Evolutionary conservation across 1,140 invertebrate species (phyloP), one percentile per base, ranked within the genome.

Genomic region (Pachypeltis micranthus): DNA sequence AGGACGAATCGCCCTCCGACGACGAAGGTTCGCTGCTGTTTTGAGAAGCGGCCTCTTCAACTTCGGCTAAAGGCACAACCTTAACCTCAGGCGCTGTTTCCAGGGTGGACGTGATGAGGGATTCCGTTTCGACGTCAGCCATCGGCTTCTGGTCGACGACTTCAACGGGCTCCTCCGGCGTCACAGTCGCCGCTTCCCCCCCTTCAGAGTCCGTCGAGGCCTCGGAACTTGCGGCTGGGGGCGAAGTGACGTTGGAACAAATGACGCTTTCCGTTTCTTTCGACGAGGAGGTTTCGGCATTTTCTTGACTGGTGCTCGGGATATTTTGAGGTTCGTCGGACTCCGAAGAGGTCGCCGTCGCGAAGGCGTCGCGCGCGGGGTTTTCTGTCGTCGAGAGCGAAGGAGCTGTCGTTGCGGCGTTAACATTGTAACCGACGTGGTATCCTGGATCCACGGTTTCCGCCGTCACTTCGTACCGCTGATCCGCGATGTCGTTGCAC

Each of bases 191-290:
- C n/a, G 59, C 14, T 44, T 61, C 59, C 3, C 10, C 7, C 1
- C 14, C 10, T 44, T 44, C 10, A n/a, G 12, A 44, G n/a, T n/a
- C n/a, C 10, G n/a, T 44, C 39, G 39, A 44, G n/a, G 39, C n/a
- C n/a, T 34, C 58, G 10, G 34, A 4, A 3, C 1, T 10, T 21
- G 44, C 25, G 2, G 27, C 55, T 39, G 54, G 34, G 12, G 44
- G 34, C 14, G 26, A 2, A 10, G 60, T 4, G 10, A 62, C 24
- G 2, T 47, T 31, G 4, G 62, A 57, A 24, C 62, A 57, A 63
- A 63, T 57, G 21, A 63, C 62, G 21, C 21, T 63, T 63, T 63
- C 62, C 10, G 51, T 29, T 16, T 63, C 51, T 44, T 56, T 63
- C 12, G 54, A 47, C 28, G 24, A 39, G 29, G 51, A 25, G n/a